Base-by-base conservation (phyloP, 2,113 vertebrate species). In the Aegithalos caudatus region DNA sequence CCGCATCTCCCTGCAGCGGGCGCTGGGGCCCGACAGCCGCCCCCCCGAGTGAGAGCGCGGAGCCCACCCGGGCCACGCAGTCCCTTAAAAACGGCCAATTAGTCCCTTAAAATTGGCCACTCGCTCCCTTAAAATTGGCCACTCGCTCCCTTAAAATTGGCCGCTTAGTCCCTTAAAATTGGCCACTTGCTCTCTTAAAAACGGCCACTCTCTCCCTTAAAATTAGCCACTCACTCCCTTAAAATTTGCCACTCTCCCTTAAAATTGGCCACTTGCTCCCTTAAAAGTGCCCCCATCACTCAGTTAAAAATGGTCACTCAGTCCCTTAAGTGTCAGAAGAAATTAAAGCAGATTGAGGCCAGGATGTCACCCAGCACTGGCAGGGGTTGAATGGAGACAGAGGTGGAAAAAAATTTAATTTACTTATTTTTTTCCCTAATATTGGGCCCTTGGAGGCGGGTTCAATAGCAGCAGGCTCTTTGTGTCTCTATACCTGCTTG, bases 1-100 rank as follows among this genome's bases (percentile, higher is more conserved):
- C 95, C 99, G 97, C 53, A 99, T 99, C 97, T 99, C 99, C 9
- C 98, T 99, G 48, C 99, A 99, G 94, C 98, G 99, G 2, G 97
- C 98, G 40, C 98, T 99, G 61, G 99, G 99, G 28, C 98, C 99
- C 1, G 99, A 99, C 98, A 99, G 98, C 3, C 98, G 99, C 62
- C 99, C 99, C 3, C 98, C 98, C 11, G 99, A 99, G 99, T 99
- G 98, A 99, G 99, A n/a, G n/a, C n/a, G n/a, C n/a, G n/a, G n/a
- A n/a, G n/a, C n/a, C n/a, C n/a, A n/a, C n/a, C n/a, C n/a, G n/a
- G n/a, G n/a, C n/a, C n/a, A n/a, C n/a, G n/a, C n/a, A n/a, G n/a
- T 33, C 19, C 18, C 12, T 13, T 21, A 33, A 21, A 33, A 33
- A 21, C 4, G 31, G 53, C 29, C 29, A 31, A 17, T 21, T 4